A percentile compares a stretch with the other conserved stretches of the same genome.
phyloP scores from a whole-genome alignment of 1,140 invertebrate genomes.

The Drosophila trapezifrons region DNA sequence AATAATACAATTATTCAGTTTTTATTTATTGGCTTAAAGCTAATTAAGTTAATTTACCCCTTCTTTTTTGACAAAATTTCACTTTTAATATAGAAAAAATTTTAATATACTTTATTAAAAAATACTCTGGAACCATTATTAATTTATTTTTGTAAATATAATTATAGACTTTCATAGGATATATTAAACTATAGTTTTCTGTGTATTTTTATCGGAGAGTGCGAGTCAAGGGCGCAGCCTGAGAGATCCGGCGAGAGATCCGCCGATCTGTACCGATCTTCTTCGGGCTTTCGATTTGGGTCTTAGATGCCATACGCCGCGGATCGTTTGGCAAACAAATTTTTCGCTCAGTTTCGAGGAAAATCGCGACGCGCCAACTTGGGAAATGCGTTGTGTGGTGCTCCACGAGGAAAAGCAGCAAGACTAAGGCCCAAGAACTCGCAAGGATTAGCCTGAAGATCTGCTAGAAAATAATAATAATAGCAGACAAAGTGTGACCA shows the following conservation, averaged over 20 bases:
- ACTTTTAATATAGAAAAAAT: too few relatives aligned
- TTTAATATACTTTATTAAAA: too few relatives aligned
- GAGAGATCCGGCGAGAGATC: slow-evolving; percentile 45
- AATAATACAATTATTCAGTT: too few relatives aligned
- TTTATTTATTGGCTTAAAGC: too few relatives aligned
- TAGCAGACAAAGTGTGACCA: slow-evolving; percentile 49
- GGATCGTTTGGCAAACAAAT: slow-evolving; percentile 60
- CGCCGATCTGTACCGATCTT: slow-evolving; percentile 61
- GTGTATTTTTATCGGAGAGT: slow-evolving; percentile 29
- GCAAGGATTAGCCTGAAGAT: slow-evolving; percentile 52
- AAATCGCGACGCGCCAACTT: slow-evolving; percentile 79
- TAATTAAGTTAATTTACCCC: too few relatives aligned
- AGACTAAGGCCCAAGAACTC: slow-evolving; percentile 33
- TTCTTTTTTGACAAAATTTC: too few relatives aligned
- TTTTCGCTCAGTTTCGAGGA: slow-evolving; percentile 74
- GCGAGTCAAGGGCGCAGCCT: slow-evolving; percentile 53
- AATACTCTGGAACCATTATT: too few relatives aligned
- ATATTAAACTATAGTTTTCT: too few relatives aligned
- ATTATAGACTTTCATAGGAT: too few relatives aligned
- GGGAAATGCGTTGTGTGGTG: slow-evolving; percentile 69
- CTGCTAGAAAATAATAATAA: slow-evolving; percentile 18
- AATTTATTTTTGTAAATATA: slow-evolving; percentile 26
- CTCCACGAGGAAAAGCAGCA: slow-evolving; percentile 27
- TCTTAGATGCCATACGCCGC: slow-evolving; percentile 63
- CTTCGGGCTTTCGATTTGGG: slow-evolving; percentile 70